A percentile compares a stretch with the other conserved stretches of the same genome.
Conservation (phyloP, 2,797 vertebrate species). For the Amblyopsis hoosieri region DNA sequence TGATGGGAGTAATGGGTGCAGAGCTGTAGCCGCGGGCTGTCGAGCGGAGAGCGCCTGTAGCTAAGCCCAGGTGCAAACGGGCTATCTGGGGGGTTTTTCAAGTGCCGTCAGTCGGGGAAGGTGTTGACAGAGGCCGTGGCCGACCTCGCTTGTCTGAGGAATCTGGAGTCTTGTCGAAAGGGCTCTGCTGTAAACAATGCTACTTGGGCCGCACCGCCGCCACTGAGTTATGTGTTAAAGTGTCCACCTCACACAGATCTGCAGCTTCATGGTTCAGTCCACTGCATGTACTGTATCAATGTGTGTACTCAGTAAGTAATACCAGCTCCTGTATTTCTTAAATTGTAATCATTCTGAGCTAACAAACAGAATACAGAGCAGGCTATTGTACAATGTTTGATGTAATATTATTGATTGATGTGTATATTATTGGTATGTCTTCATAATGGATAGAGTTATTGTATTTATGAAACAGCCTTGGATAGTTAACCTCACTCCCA, state of each 20-base stretch:
- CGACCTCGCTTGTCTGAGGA: slow-evolving; percentile 38
- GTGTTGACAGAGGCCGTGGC: slow-evolving; percentile 74
- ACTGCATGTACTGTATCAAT: neutral
- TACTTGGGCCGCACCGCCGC: too few relatives aligned
- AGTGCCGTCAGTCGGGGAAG: slow-evolving; percentile 53
- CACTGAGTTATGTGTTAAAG: too few relatives aligned
- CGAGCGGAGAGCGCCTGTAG: slow-evolving; percentile 47
- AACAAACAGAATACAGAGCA: too few relatives aligned
- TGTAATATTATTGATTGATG: too few relatives aligned
- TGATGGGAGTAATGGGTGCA: slow-evolving; percentile 64
- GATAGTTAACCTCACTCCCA: too few relatives aligned
- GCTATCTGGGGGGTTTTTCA: slow-evolving; percentile 49
- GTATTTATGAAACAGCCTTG: too few relatives aligned
- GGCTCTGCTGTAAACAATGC: neutral
- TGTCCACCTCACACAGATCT: neutral
- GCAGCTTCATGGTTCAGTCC: slow-evolving; percentile 4
- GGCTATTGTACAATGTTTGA: too few relatives aligned
- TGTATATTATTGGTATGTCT: too few relatives aligned
- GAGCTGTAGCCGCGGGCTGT: slow-evolving; percentile 45
- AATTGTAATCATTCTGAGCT: too few relatives aligned
- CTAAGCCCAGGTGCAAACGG: slow-evolving; percentile 70
- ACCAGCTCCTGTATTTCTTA: too few relatives aligned
- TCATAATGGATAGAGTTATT: too few relatives aligned
- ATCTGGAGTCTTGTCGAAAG: slow-evolving; percentile 30
- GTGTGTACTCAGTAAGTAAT: too few relatives aligned